These are phyloP conservation scores for Cydia amplana DNA, from an alignment of 1,140 invertebrate species.

Conservation along the genomic window DNA sequence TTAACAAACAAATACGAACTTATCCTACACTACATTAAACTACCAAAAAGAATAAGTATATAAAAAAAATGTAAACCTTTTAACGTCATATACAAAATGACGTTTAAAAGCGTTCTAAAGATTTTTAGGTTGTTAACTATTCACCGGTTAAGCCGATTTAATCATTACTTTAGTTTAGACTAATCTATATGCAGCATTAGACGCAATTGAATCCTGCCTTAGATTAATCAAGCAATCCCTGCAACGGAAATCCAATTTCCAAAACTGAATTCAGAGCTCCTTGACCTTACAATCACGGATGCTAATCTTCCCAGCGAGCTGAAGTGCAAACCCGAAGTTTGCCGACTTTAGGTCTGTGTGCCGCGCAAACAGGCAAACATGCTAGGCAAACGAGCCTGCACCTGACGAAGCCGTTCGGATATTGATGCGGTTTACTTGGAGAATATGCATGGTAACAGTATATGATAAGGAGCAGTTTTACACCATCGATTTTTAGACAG, in stretches of 20 bases:
- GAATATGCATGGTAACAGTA: neutral
- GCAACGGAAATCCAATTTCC: constrained; percentile 34
- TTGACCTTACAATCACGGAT: constrained; percentile 53
- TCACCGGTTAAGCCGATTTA: no score
- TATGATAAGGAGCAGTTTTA: no score
- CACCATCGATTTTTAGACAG: no score
- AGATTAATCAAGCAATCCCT: constrained; percentile 20
- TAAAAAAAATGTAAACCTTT: no score
- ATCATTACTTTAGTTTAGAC: neutral
- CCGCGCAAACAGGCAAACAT: constrained; percentile 59
- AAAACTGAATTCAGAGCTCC: constrained; percentile 35
- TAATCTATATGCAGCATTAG: neutral
- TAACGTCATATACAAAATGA: no score
- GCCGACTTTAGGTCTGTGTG: constrained; percentile 58
- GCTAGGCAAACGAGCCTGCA: constrained; percentile 51
- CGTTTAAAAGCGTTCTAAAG: no score
- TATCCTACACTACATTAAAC: no score
- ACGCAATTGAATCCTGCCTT: neutral
- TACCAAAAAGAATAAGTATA: no score
- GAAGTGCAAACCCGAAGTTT: constrained; percentile 51
- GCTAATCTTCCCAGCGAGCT: constrained; percentile 54
- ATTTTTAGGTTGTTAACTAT: no score
- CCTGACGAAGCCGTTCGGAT: constrained; percentile 46
- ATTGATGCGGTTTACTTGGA: constrained; percentile 7
- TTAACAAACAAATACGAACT: no score